These are phyloP conservation scores for Euplexia lucipara DNA, from an alignment of 2,888 invertebrate genomes.

Conservation along the genomic window DNA sequence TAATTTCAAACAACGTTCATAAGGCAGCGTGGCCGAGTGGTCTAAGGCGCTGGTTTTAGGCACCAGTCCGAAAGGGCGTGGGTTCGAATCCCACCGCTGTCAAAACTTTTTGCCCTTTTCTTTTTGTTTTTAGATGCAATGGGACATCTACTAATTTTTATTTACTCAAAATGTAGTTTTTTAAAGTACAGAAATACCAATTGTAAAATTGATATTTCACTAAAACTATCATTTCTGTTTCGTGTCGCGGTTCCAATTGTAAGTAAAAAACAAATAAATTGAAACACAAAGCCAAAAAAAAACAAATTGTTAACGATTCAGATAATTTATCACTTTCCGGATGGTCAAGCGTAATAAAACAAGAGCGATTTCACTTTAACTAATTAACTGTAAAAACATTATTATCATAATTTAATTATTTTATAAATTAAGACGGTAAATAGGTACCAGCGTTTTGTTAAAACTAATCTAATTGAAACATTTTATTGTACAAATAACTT, in stretches of 20 bases:
- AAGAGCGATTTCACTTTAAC: background rate
- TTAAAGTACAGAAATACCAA: no score
- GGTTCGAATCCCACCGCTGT: conserved; percentile 94
- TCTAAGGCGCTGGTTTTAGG: conserved; percentile 94
- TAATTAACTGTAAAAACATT: conserved; percentile 23
- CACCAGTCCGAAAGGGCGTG: conserved; percentile 94
- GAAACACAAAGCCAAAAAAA: background rate
- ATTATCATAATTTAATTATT: background rate
- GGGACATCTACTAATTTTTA: no score
- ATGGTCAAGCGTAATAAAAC: background rate
- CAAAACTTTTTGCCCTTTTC: conserved; percentile 75
- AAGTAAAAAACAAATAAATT: background rate
- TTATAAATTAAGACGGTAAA: conserved; percentile 6
- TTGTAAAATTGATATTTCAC: no score
- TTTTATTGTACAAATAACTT: conserved; percentile 14
- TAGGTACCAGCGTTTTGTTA: conserved; percentile 10
- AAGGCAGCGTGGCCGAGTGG: conserved; percentile 93
- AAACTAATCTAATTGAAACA: conserved; percentile 30
- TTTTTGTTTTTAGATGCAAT: background rate
- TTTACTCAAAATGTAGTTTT: no score
- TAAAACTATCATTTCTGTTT: no score
- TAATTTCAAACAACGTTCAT: conserved; percentile 89
- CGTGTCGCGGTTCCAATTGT: background rate
- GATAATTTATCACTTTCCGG: conserved; percentile 1
- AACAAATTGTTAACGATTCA: background rate